These are phyloP conservation scores for Gracilinanus agilis DNA, from an alignment of 2,113 vertebrate genomes.

Conservation along the genomic window DNA sequence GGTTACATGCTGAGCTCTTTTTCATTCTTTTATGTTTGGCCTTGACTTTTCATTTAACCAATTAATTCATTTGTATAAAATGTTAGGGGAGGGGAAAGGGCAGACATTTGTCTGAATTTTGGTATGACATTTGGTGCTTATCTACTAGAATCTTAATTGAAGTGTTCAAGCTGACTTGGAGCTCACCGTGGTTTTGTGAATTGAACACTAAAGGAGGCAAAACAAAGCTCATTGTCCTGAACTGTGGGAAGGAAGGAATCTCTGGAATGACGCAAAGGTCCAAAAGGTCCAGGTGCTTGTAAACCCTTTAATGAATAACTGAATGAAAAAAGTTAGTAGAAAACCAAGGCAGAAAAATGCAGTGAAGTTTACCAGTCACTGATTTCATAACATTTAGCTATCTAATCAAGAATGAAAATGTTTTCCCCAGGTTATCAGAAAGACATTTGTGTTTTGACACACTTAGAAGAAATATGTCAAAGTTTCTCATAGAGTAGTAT, in stretches of 20 bases:
- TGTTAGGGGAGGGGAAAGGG: background rate
- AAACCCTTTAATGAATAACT: background rate
- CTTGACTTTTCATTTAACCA: background rate
- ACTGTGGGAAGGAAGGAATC: constrained; percentile 4
- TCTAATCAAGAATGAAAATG: background rate
- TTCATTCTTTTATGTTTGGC: background rate
- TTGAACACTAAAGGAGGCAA: background rate
- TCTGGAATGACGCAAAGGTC: background rate
- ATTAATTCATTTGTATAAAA: background rate
- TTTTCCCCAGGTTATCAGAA: constrained; percentile 35
- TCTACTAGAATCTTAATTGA: constrained; percentile 46
- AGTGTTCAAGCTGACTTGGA: constrained; percentile 50
- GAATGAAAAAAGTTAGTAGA: background rate
- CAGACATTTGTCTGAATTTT: background rate
- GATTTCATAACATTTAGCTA: background rate
- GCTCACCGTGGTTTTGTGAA: background rate
- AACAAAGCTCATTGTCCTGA: background rate
- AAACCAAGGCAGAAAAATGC: constrained; percentile 11
- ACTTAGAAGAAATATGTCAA: constrained; percentile 22
- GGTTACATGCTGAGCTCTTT: background rate
- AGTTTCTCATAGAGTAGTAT: constrained; percentile 45
- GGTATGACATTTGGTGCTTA: background rate
- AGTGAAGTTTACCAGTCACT: background rate
- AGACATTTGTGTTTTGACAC: constrained; percentile 32
- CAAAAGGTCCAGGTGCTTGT: background rate